Evolutionary conservation across 1,140 invertebrate species (phyloP).

Genomic region (Drosophila repletoides): DNA sequence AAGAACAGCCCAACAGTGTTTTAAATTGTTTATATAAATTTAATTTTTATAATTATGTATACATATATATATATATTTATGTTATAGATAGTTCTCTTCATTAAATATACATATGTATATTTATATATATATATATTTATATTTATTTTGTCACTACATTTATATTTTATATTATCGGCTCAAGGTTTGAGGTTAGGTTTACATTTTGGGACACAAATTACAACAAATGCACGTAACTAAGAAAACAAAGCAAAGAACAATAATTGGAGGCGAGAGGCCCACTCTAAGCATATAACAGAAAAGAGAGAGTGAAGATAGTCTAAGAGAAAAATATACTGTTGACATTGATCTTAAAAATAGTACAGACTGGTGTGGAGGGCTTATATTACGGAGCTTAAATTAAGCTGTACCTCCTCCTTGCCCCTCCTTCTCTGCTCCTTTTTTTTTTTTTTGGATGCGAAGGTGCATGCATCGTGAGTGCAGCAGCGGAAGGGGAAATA

Average conservation of each 20-base stretch:
- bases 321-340: neutral
- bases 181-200: constrained; percentile 35
- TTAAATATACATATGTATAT: constrained; percentile 23
- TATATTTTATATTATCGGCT: constrained; percentile 13
- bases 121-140: constrained; percentile 26
- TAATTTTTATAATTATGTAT: constrained; percentile 31
- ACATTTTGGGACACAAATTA: constrained; percentile 28
- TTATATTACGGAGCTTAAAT: no score
- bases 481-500: no score
- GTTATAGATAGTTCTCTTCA: neutral
- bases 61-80: constrained; percentile 30
- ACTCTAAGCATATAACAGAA: neutral
- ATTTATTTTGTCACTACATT: constrained; percentile 21
- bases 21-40: constrained; percentile 25
- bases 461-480: no score
- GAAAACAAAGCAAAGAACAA: constrained; percentile 10
- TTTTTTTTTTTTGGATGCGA: no score
- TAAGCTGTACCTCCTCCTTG: no score
- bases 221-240: constrained; percentile 32
- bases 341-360: no score
- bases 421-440: no score
- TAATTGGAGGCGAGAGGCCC: neutral
- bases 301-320: neutral
- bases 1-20: constrained; percentile 79
- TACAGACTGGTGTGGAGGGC: no score